A percentile compares a stretch with the other conserved stretches of the same genome.
Evolutionary conservation across 2,113 vertebrate genomes (phyloP).

Genomic region (Spea multiplicata): DNA sequence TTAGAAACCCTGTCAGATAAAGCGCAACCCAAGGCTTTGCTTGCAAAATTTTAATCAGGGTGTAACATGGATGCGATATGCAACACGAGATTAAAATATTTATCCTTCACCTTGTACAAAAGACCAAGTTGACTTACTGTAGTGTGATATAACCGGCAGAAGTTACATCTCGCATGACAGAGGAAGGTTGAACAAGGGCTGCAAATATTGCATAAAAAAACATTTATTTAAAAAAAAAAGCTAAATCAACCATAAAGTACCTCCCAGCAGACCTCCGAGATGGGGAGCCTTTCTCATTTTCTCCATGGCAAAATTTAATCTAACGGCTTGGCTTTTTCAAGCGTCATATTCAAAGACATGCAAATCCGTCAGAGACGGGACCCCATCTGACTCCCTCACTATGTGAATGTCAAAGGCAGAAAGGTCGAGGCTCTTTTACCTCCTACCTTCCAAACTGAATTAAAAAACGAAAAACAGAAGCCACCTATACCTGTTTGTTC

Average conservation of each 20-base stretch:
- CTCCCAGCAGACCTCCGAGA: constrained; percentile 77
- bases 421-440: constrained; percentile 70
- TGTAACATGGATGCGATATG: constrained; percentile 71
- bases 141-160: constrained; percentile 59
- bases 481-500: constrained; percentile 53
- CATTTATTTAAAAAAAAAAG: constrained; percentile 77
- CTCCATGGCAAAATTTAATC: constrained; percentile 86
- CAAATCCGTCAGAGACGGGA: constrained; percentile 78
- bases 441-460: constrained; percentile 61
- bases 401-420: constrained; percentile 87
- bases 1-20: constrained; percentile 69
- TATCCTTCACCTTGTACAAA: constrained; percentile 66
- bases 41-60: constrained; percentile 77
- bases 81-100: constrained; percentile 66
- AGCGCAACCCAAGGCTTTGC: constrained; percentile 71
- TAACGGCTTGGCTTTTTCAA: constrained; percentile 77
- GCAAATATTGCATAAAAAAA: constrained; percentile 74
- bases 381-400: constrained; percentile 82
- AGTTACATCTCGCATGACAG: constrained; percentile 64
- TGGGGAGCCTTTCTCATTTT: constrained; percentile 79
- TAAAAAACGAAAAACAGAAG: constrained; percentile 56
- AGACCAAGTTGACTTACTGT: constrained; percentile 63
- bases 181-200: constrained; percentile 67
- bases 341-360: constrained; percentile 83
- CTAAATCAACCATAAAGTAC: constrained; percentile 82